phyloP scores from a whole-genome alignment of 2,888 invertebrate genomes.

The Troides aeacus region DNA sequence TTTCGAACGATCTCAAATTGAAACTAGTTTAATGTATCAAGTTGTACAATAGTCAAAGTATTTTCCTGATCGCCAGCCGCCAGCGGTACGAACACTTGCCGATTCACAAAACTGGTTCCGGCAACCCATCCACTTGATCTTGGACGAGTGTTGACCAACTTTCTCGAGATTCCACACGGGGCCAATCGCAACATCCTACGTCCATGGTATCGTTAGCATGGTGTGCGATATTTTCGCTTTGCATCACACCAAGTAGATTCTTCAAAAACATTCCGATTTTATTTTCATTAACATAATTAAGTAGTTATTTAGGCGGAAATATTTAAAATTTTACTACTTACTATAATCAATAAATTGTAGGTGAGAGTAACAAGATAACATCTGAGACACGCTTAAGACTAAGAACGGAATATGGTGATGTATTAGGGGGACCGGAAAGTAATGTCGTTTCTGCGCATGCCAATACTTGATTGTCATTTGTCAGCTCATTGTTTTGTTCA shows the following conservation, averaged over 20 bases:
- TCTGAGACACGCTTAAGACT: no score
- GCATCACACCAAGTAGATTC: neutral
- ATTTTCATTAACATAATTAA: neutral
- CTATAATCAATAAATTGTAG: neutral
- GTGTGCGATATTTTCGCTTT: slow-evolving; percentile 18
- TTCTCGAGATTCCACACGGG: slow-evolving; percentile 74
- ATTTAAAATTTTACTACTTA: neutral
- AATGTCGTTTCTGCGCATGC: no score
- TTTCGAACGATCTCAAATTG: slow-evolving; percentile 17
- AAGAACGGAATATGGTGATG: no score
- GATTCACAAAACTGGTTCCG: slow-evolving; percentile 67
- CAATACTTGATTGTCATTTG: no score
- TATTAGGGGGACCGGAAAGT: no score
- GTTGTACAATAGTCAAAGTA: slow-evolving; percentile 12
- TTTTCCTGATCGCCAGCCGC: slow-evolving; percentile 32
- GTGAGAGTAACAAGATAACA: neutral
- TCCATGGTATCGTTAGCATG: slow-evolving; percentile 30
- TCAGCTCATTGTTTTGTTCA: no score
- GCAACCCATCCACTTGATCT: slow-evolving; percentile 68
- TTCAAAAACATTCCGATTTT: neutral
- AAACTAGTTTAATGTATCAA: slow-evolving; percentile 29
- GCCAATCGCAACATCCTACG: slow-evolving; percentile 51
- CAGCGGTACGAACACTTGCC: slow-evolving; percentile 55
- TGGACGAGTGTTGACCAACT: slow-evolving; percentile 69
- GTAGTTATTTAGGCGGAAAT: neutral